Base-by-base conservation (phyloP, 1,140 invertebrate genomes). In the Drosophila nasuta region DNA sequence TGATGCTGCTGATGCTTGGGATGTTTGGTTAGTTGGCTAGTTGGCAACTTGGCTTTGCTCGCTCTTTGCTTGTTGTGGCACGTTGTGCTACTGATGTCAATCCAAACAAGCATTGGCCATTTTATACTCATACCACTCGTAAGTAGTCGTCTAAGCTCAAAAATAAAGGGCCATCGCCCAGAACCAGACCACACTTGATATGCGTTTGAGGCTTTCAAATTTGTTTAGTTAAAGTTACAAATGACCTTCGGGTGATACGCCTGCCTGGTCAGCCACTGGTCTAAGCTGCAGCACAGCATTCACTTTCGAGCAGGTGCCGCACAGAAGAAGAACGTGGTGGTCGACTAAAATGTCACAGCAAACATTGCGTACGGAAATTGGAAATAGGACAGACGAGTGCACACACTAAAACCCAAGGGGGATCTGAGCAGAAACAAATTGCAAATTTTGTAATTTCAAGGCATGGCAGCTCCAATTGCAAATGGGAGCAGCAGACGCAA, bases 191-290 rank as follows among this genome's bases (percentile, higher is more conserved):
- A 81, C 85, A 87, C 56, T 82, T 68, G 85, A 88, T 88, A 88
- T 70, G 86, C 72, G 35, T 62, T 20, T 20, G 57, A 54, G 70
- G 80, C 87, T 91, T 91, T 91, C 87, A 91, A 91, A 91, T 91
- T 91, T 91, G 80, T 83, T 77, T 79, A 83, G 88, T 91, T 91
- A 83, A 67, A 70, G 75, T 91, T 91, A 91, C 87, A 91, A 83
- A 88, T 88, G 82, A 91, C 87, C 87, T 91, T 90, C 66, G 20
- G 74, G 45, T 75, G 75, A 71, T 75, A 78, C 49, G 75, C 71
- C 59, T 77, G 63, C 64, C 64, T 77, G 70, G 54, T 17, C 48
- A 54, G 15, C 73, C 6, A 30, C 62, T 43, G 41, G 41, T 43
- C 41, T 43, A 66, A 75, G 70, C 63, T 54, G 75, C 35, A 57